These are phyloP conservation scores for Dione vanillae DNA, from an alignment of 2,888 invertebrate species.

Conservation along the genomic window DNA sequence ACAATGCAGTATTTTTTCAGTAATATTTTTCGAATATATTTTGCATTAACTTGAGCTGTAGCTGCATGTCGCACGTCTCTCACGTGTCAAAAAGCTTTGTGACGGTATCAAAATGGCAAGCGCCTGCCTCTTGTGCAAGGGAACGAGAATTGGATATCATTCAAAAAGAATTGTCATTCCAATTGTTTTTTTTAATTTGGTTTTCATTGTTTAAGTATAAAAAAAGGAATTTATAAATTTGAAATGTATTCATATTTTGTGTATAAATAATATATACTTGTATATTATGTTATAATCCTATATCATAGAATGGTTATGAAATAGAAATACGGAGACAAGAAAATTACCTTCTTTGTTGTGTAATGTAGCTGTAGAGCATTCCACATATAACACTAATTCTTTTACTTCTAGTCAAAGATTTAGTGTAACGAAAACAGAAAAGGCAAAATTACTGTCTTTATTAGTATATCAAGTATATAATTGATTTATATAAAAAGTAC, in stretches of 20 bases:
- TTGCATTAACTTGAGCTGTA: slow-evolving; percentile 13
- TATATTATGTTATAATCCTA: too few relatives aligned
- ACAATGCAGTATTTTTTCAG: background rate
- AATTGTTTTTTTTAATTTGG: slow-evolving; percentile 5
- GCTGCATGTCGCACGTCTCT: slow-evolving; percentile 19
- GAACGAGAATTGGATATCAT: slow-evolving; percentile 24
- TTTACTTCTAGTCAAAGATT: too few relatives aligned
- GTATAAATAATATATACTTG: background rate
- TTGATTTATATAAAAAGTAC: background rate
- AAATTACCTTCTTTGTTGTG: too few relatives aligned
- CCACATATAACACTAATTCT: too few relatives aligned
- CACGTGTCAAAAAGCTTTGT: slow-evolving; percentile 29
- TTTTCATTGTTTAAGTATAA: background rate
- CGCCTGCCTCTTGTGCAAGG: slow-evolving; percentile 17
- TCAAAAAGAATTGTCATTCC: slow-evolving; percentile 10
- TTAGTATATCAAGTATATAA: background rate
- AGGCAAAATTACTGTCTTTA: background rate
- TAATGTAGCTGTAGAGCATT: too few relatives aligned
- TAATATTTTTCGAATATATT: slow-evolving; percentile 14
- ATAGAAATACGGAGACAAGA: too few relatives aligned
- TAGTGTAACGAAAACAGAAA: too few relatives aligned
- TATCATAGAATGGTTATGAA: too few relatives aligned
- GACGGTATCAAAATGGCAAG: slow-evolving; percentile 27
- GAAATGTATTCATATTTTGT: background rate
- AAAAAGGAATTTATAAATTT: too few relatives aligned